Conservation (phyloP, 1,140 invertebrate genomes). For the Apocrypta bakeri region DNA sequence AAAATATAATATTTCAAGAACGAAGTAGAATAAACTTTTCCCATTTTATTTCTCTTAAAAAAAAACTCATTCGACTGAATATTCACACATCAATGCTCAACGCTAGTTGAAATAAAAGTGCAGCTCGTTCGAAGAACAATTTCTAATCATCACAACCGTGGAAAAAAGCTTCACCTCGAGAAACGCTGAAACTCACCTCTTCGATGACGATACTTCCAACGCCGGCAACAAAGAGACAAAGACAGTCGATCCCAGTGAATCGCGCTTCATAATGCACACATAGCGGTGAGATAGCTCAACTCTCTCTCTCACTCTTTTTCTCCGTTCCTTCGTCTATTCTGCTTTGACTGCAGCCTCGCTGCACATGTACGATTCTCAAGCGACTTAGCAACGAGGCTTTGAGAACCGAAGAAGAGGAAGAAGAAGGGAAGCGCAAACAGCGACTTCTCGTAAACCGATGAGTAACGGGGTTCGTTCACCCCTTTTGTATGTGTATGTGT, state of each 20-base stretch:
- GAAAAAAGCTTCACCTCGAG: not conserved
- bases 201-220: not conserved
- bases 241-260: not conserved
- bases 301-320: not conserved
- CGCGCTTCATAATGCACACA: not conserved
- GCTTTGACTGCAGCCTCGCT: not conserved
- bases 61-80: no score
- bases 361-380: not conserved
- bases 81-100: no score
- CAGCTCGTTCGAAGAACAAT: no score
- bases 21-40: no score
- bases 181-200: not conserved
- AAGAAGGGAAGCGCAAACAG: not conserved
- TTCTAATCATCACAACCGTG: no score
- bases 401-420: not conserved
- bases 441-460: slow-evolving; percentile 24
- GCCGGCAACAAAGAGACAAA: not conserved
- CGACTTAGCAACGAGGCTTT: not conserved
- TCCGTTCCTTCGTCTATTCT: not conserved
- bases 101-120: no score
- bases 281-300: not conserved
- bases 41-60: no score
- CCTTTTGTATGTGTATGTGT: not conserved
- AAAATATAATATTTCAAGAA: no score
- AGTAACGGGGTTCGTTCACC: slow-evolving; percentile 13